Evolutionary conservation across 2,113 vertebrate genomes (phyloP).

Genomic region (Apus apus): DNA sequence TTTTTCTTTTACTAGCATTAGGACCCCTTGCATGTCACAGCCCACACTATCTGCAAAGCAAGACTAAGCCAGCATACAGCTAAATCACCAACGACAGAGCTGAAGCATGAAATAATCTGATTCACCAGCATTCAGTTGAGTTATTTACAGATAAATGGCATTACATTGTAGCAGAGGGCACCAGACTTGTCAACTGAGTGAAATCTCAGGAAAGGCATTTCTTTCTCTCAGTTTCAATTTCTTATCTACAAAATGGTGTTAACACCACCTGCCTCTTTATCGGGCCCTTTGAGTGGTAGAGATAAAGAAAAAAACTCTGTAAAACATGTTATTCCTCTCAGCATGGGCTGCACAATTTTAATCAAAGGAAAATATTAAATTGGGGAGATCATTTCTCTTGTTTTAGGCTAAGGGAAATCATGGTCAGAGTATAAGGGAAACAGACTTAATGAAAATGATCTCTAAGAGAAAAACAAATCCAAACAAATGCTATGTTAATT

Average conservation of each 20-base stretch:
- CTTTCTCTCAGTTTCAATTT: neutral
- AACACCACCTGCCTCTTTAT: neutral
- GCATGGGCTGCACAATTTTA: neutral
- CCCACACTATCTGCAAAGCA: neutral
- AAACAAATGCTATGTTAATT: neutral
- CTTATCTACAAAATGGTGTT: neutral
- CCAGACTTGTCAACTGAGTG: neutral
- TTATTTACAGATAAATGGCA: neutral
- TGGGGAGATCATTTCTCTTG: neutral
- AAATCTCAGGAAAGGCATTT: neutral
- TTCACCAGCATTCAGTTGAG: neutral
- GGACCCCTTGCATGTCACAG: neutral
- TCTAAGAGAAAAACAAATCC: neutral
- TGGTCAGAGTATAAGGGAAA: neutral
- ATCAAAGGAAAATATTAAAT: conserved; percentile 20
- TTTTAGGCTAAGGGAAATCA: neutral
- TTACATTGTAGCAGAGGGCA: neutral
- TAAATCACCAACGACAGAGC: neutral
- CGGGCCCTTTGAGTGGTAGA: neutral
- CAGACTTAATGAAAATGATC: neutral
- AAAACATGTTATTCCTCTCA: neutral
- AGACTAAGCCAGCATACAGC: neutral
- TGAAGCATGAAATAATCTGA: neutral
- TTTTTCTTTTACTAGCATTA: neutral
- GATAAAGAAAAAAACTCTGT: neutral